These are phyloP conservation scores for Epinotia ramella DNA, from an alignment of 2,888 invertebrate genomes.

Conservation along the genomic window DNA sequence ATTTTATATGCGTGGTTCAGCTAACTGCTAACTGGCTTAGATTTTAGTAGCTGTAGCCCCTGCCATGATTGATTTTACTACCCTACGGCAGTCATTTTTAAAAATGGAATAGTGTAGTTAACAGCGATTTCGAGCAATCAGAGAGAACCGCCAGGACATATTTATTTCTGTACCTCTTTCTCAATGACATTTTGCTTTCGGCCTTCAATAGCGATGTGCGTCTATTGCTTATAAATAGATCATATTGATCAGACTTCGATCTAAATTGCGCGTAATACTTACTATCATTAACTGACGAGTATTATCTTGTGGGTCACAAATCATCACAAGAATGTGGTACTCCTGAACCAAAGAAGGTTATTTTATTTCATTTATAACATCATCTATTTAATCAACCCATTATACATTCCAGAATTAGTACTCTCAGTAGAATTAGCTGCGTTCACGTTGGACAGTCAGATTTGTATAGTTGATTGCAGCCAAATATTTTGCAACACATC, in stretches of 20 bases:
- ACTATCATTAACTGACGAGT: constrained; percentile 24
- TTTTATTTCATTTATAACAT: constrained; percentile 19
- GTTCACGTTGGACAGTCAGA: neutral
- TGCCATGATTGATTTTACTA: no score
- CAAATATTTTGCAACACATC: no score
- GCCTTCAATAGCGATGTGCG: neutral
- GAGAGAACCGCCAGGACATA: no score
- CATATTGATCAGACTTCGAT: constrained; percentile 27
- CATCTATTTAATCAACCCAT: constrained; percentile 42
- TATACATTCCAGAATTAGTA: constrained; percentile 56
- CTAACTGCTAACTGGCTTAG: no score
- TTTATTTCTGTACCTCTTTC: neutral
- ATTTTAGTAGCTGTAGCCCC: no score
- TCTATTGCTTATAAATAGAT: constrained; percentile 13
- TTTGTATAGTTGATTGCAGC: no score
- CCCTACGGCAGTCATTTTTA: no score
- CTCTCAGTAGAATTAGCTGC: constrained; percentile 46
- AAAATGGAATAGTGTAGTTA: no score
- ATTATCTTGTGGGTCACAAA: constrained; percentile 44
- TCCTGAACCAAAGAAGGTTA: constrained; percentile 53
- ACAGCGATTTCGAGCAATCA: no score
- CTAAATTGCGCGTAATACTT: constrained; percentile 32
- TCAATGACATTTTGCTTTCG: neutral
- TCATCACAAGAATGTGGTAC: constrained; percentile 49
- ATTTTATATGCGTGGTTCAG: no score